Conservation (phyloP, 2,888 invertebrate genomes). For the Drymonia ruficornis region DNA sequence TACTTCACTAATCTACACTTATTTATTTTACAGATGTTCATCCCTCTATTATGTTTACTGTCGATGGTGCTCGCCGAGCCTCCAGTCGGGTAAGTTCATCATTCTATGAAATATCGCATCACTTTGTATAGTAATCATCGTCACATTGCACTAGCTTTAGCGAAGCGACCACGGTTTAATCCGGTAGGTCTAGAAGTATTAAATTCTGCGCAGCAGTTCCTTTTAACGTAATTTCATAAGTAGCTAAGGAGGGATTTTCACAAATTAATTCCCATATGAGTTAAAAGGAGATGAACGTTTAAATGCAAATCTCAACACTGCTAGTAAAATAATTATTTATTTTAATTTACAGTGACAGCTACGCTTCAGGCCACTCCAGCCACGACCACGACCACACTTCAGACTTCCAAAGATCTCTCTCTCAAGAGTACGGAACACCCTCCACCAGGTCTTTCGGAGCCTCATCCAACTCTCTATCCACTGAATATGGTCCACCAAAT, state of each 20-base stretch:
- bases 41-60: constrained; percentile 55
- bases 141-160: too few relatives aligned
- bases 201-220: too few relatives aligned
- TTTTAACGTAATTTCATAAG: too few relatives aligned
- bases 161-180: too few relatives aligned
- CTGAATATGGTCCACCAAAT: constrained; percentile 48
- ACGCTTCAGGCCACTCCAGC: constrained; percentile 51
- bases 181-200: too few relatives aligned
- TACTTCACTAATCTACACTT: too few relatives aligned
- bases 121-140: too few relatives aligned
- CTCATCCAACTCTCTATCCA: constrained; percentile 42
- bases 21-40: constrained; percentile 55
- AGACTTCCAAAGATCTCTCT: constrained; percentile 44
- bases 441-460: constrained; percentile 29
- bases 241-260: too few relatives aligned
- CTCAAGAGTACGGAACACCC: constrained; percentile 51
- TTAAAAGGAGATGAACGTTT: neutral
- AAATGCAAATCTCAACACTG: neutral
- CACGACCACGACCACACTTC: constrained; percentile 40
- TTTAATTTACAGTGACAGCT: constrained; percentile 59
- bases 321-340: neutral
- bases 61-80: constrained; percentile 61
- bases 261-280: too few relatives aligned
- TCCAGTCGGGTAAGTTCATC: constrained; percentile 63
- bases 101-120: too few relatives aligned